A percentile compares a stretch with the other conserved stretches of the same genome.
Conservation (phyloP, 2,113 vertebrate species). For the Opisthocomus hoazin region DNA sequence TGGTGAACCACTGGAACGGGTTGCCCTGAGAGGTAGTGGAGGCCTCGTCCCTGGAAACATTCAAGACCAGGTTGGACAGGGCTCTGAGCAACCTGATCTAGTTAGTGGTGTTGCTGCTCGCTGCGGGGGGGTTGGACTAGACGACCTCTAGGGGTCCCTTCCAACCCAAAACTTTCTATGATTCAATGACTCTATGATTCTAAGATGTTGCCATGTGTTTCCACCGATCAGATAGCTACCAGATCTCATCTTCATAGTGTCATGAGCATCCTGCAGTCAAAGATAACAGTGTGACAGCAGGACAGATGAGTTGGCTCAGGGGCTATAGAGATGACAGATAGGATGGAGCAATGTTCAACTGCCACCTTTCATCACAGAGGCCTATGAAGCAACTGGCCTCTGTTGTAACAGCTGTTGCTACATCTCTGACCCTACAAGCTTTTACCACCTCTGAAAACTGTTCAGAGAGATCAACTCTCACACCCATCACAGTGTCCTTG, state of each 20-base stretch:
- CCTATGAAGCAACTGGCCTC: not conserved
- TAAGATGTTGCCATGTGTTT: not conserved
- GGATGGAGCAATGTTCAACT: not conserved
- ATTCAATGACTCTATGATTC: no score
- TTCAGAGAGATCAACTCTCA: not conserved
- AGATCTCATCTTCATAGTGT: not conserved
- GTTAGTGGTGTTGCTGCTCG: no score
- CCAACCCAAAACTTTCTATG: no score
- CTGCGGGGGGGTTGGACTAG: no score
- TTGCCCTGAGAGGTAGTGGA: no score
- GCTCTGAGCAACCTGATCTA: no score
- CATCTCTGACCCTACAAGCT: not conserved
- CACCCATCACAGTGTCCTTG: not conserved
- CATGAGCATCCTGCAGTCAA: not conserved
- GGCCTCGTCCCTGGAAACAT: no score
- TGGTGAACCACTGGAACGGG: no score
- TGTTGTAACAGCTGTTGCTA: not conserved
- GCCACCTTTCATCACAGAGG: not conserved
- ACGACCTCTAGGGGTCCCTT: no score
- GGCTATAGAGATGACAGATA: not conserved
- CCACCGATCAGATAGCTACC: not conserved
- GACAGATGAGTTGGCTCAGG: not conserved
- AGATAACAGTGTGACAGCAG: not conserved
- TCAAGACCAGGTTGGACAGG: no score
- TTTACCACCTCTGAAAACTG: not conserved